Percentiles rank a stretch among this genome's conserved stretches.
These are phyloP conservation scores for Endomychus coccineus DNA, from an alignment of 2,888 invertebrate genomes.

Conservation along the genomic window DNA sequence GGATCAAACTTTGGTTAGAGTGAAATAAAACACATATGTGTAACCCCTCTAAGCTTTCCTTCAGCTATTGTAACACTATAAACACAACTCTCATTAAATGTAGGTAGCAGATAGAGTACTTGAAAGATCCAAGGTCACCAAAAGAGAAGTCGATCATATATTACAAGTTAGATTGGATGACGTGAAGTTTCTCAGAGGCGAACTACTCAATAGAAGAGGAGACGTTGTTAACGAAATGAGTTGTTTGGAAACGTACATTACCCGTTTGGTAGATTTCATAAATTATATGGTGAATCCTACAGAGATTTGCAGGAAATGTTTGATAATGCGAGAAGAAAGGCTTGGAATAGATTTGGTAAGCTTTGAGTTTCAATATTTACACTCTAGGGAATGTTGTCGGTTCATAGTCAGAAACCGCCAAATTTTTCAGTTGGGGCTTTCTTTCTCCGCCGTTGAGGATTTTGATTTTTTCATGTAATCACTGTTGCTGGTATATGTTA, in stretches of 20 bases:
- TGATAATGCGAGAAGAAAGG: slow-evolving; percentile 68
- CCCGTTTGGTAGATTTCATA: slow-evolving; percentile 67
- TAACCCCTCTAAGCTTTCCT: no score
- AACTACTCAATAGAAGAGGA: slow-evolving; percentile 68
- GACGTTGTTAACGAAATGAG: slow-evolving; percentile 72
- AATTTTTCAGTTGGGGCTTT: no score
- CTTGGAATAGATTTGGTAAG: slow-evolving; percentile 72
- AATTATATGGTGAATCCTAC: slow-evolving; percentile 59
- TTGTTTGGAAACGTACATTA: slow-evolving; percentile 64
- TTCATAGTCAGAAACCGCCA: no score
- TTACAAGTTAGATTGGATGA: slow-evolving; percentile 76
- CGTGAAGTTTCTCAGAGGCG: slow-evolving; percentile 70
- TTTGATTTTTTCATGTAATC: no score
- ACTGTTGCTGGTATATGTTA: no score
- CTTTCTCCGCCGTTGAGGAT: no score
- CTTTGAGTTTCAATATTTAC: neutral
- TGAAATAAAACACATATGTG: no score
- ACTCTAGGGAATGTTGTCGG: neutral
- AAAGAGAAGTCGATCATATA: slow-evolving; percentile 67
- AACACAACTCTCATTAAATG: no score
- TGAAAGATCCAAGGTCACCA: slow-evolving; percentile 63
- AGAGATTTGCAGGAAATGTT: slow-evolving; percentile 65
- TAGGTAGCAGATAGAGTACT: no score
- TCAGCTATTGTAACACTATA: no score
- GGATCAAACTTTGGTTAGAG: no score